phyloP scores from a whole-genome alignment of 2,888 invertebrate species.

The Diploptera punctata region DNA sequence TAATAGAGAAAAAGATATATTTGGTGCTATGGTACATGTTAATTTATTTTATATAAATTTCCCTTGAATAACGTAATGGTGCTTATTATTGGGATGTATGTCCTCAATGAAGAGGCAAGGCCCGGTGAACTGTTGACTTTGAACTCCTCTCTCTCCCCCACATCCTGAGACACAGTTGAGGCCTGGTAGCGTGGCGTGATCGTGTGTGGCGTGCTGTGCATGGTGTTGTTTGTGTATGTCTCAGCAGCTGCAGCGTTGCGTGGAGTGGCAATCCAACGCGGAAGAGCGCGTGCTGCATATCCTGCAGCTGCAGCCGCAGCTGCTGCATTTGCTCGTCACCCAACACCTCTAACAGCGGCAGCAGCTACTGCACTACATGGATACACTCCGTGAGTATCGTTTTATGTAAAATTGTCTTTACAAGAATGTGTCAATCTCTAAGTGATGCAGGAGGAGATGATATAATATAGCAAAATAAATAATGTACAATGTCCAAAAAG shows the following conservation, averaged over 20 bases:
- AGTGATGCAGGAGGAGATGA: too few relatives aligned
- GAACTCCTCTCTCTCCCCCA: not conserved
- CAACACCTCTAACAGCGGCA: conserved; percentile 71
- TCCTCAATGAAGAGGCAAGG: conserved; percentile 23
- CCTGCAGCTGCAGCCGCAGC: conserved; percentile 78
- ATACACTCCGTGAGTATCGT: conserved; percentile 86
- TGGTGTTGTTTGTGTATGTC: conserved; percentile 45
- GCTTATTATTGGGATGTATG: too few relatives aligned
- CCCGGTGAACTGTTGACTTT: conserved; percentile 28
- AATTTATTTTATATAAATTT: too few relatives aligned
- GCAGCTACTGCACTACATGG: conserved; percentile 82
- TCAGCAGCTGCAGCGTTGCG: conserved; percentile 77
- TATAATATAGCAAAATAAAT: too few relatives aligned
- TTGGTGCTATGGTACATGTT: too few relatives aligned
- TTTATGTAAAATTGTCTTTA: not conserved
- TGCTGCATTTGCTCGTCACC: conserved; percentile 70
- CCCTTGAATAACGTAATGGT: too few relatives aligned
- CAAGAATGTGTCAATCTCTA: too few relatives aligned
- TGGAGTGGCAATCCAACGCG: conserved; percentile 84
- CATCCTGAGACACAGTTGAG: not conserved
- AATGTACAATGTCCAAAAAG: too few relatives aligned
- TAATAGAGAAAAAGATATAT: too few relatives aligned
- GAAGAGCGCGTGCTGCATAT: conserved; percentile 68
- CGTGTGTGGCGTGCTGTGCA: conserved; percentile 35
- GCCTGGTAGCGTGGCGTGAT: conserved; percentile 25